Evolutionary conservation across 2,888 invertebrate genomes (phyloP).

Genomic region (Zeuzera pyrina): DNA sequence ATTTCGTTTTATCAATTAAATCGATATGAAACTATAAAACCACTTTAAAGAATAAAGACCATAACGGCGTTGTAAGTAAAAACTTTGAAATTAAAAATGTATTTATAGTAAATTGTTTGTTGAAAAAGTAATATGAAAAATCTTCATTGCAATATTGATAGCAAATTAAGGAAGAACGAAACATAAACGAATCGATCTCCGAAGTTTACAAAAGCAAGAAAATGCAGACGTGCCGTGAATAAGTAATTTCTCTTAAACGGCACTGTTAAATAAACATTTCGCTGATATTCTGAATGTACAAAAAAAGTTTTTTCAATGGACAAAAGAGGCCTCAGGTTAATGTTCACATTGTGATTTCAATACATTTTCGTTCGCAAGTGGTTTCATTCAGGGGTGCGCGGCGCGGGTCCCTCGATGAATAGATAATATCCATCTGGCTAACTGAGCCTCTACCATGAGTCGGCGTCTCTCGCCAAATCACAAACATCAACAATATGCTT

Average conservation of each 20-base stretch:
- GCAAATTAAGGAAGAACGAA: slow-evolving; percentile 1
- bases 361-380: slow-evolving; percentile 64
- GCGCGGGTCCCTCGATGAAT: slow-evolving; percentile 53
- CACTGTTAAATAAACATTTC: slow-evolving; percentile 58
- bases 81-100: no score
- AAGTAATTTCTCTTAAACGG: slow-evolving; percentile 57
- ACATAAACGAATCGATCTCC: slow-evolving; percentile 31
- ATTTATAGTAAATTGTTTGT: no score
- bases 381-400: slow-evolving; percentile 53
- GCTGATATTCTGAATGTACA: slow-evolving; percentile 32
- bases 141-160: neutral
- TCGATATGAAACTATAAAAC: slow-evolving; percentile 28
- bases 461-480: slow-evolving; percentile 44
- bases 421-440: slow-evolving; percentile 61
- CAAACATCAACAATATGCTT: slow-evolving; percentile 18
- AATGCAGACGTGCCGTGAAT: slow-evolving; percentile 54
- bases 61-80: no score
- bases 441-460: slow-evolving; percentile 56
- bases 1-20: slow-evolving; percentile 59
- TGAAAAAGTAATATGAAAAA: no score
- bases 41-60: slow-evolving; percentile 12
- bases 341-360: slow-evolving; percentile 65
- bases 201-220: slow-evolving; percentile 41
- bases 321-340: slow-evolving; percentile 51
- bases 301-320: slow-evolving; percentile 47